Evolutionary conservation across 2,888 invertebrate genomes (phyloP).

Genomic region (Chromoteleia sp.): DNA sequence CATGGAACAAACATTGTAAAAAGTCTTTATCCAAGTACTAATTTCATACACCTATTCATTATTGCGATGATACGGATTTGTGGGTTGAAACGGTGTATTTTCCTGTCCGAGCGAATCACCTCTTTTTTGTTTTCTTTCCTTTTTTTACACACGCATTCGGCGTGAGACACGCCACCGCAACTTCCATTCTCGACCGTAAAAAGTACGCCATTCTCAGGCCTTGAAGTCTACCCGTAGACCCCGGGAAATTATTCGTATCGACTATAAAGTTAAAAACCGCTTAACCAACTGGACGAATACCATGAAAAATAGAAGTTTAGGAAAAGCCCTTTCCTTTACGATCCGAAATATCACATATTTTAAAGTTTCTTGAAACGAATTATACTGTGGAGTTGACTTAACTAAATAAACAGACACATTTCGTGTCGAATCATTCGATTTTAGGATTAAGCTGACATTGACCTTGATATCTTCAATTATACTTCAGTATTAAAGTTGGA

Average conservation of each 20-base stretch:
- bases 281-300: constrained; percentile 65
- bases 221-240: constrained; percentile 42
- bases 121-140: neutral
- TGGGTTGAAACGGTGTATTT: constrained; percentile 25
- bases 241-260: constrained; percentile 61
- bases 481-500: too few species aligned
- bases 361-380: too few species aligned
- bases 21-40: neutral
- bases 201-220: constrained; percentile 44
- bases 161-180: constrained; percentile 43
- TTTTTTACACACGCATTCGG: constrained; percentile 19
- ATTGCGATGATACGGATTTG: constrained; percentile 29
- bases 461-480: too few species aligned
- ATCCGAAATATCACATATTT: too few species aligned
- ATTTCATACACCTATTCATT: constrained; percentile 23
- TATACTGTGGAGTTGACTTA: too few species aligned
- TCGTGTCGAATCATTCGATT: too few species aligned
- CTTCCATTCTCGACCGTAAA: constrained; percentile 41
- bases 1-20: constrained; percentile 14
- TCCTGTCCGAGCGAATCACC: constrained; percentile 17
- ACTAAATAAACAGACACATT: too few species aligned
- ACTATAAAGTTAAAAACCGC: constrained; percentile 67
- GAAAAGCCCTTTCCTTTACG: too few species aligned
- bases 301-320: neutral
- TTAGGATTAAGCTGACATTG: too few species aligned